These are phyloP conservation scores for Caenorhabditis wallacei DNA, from an alignment of 2,888 invertebrate genomes.

Conservation along the genomic window DNA sequence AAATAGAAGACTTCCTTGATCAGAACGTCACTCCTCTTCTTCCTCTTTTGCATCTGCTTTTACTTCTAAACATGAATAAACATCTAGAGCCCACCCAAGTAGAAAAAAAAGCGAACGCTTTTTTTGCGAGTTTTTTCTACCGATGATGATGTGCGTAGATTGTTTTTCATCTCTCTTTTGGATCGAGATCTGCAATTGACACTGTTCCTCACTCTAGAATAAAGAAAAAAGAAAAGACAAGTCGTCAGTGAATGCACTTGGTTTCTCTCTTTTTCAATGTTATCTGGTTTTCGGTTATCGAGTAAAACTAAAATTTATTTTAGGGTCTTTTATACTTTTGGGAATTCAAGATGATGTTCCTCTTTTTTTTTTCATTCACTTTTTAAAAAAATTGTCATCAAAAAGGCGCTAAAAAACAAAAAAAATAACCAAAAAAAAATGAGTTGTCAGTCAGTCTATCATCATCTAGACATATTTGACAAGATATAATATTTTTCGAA, in stretches of 20 bases:
- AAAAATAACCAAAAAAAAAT: background rate
- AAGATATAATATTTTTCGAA: background rate
- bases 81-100: slow-evolving; percentile 50
- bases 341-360: background rate
- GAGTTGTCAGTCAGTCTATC: slow-evolving; percentile 5
- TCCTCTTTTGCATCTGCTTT: no score
- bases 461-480: slow-evolving; percentile 7
- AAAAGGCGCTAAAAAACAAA: background rate
- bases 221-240: background rate
- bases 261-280: slow-evolving; percentile 13
- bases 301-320: background rate
- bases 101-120: slow-evolving; percentile 31
- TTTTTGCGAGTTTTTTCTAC: slow-evolving; percentile 14
- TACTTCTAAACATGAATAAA: background rate
- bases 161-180: slow-evolving; percentile 22
- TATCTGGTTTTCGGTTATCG: slow-evolving; percentile 30
- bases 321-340: background rate
- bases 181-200: slow-evolving; percentile 55
- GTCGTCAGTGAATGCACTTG: slow-evolving; percentile 22
- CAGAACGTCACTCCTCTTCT: slow-evolving; percentile 25
- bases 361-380: background rate
- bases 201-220: slow-evolving; percentile 32
- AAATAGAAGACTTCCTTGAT: background rate
- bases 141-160: slow-evolving; percentile 19
- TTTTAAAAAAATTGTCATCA: background rate